These are phyloP conservation scores for Ianthella basta DNA, from an alignment of 37 sponge, comb jelly and placozoan genomes.

Conservation along the genomic window DNA sequence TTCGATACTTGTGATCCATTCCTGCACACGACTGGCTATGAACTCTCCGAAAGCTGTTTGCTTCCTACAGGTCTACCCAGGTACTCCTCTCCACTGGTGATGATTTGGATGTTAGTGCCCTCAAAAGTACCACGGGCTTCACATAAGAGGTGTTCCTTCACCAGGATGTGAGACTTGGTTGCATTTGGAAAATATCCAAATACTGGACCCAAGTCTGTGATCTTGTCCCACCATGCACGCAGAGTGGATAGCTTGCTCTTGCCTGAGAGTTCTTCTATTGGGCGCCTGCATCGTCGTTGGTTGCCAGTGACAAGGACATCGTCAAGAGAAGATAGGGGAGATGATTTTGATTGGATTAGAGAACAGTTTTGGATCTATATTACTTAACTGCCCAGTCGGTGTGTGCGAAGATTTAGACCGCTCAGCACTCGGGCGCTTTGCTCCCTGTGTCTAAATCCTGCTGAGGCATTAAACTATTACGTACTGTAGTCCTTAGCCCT, in stretches of 20 bases:
- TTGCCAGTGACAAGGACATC: too few species aligned
- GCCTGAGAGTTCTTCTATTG: too few species aligned
- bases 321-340: too few species aligned
- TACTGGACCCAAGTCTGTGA: slow-evolving; percentile 1
- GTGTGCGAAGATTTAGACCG: too few species aligned
- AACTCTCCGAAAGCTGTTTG: not conserved
- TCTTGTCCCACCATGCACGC: slow-evolving; percentile 21
- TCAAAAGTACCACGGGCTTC: not conserved
- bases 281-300: too few species aligned
- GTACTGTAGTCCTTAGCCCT: too few species aligned
- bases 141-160: not conserved
- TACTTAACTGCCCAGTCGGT: too few species aligned
- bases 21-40: not conserved
- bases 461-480: too few species aligned
- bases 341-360: too few species aligned
- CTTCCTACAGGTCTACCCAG: slow-evolving; percentile 6
- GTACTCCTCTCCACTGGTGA: slow-evolving; percentile 15
- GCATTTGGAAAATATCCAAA: slow-evolving; percentile 37
- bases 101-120: not conserved
- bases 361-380: too few species aligned
- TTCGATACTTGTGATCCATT: not conserved
- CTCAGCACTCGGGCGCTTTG: too few species aligned
- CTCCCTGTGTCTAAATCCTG: too few species aligned
- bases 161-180: slow-evolving; percentile 21
- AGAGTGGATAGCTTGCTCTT: slow-evolving; percentile 6